Base-by-base conservation (phyloP, 2,888 invertebrate species). In the Meteorus colon region DNA sequence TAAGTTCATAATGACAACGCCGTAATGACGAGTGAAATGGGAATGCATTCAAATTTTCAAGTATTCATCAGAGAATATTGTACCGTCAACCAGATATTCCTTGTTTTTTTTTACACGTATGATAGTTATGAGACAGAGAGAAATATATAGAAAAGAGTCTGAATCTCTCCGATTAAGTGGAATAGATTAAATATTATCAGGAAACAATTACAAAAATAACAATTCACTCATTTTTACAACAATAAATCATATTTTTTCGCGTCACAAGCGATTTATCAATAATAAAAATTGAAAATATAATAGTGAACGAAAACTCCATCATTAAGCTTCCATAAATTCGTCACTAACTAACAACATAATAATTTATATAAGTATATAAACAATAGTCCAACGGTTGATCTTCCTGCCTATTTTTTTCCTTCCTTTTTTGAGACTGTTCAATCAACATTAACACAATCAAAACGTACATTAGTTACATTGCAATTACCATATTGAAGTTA, bases 201-300 rank as follows among this genome's bases (percentile, higher is more conserved):
- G 27, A 12, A 60, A 60, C 5, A 60, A 60, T 24, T 4, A 60
- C 10, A 60, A 8, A 10, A 60, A 27, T 24, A 60, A 60, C 27
- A 60, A 27, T 27, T 6, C 4, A 24, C 0, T 60, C 27, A 29
- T 31, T 62, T 62, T 12, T 62, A 62, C 62, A 62, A 62, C 62
- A 8, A 29, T 62, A 29, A 31, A 62, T 55, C 19, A 55, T 55
- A 19, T 19, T 62, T 62, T 62, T 62, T 62, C 31, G 62, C 31
- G 4, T 29, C 24, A 6, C 14, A 16, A 62, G 16, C 62, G 16
- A 62, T 29, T 24, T 24, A 24, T n/a, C 14, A 48, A n/a, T 48
- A 48, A 55, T 19, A 19, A 55, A 55, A 19, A 19, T 19, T n/a
- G 5, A 48, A 55, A 19, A 19, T 2, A 24, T 34, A 55, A 55